Conservation (phyloP, 1,140 invertebrate genomes). For the Drosophila nannoptera region DNA sequence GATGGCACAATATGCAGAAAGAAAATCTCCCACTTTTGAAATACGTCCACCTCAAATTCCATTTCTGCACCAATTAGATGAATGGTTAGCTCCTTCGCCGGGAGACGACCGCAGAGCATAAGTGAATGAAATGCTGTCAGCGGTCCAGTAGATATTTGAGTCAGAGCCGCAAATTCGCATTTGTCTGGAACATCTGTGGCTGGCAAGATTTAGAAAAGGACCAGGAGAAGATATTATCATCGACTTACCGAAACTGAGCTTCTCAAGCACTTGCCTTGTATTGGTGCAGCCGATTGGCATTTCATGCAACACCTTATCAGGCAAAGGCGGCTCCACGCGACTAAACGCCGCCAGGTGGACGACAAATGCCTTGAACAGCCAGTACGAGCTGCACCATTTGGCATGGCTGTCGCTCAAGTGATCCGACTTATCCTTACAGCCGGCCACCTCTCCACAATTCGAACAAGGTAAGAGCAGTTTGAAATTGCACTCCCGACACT, state of each 20-base stretch:
- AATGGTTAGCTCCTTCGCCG: slow-evolving; percentile 55
- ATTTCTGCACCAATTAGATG: slow-evolving; percentile 82
- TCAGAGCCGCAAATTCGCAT: slow-evolving; percentile 83
- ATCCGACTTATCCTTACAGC: slow-evolving; percentile 79
- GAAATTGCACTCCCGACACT: slow-evolving; percentile 80
- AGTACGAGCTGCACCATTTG: slow-evolving; percentile 81
- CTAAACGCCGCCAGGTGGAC: slow-evolving; percentile 81
- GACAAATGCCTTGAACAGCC: slow-evolving; percentile 81
- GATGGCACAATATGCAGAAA: slow-evolving; percentile 83
- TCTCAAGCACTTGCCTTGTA: slow-evolving; percentile 58
- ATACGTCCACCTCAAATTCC: slow-evolving; percentile 84
- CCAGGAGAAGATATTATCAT: not conserved
- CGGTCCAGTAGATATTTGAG: slow-evolving; percentile 83
- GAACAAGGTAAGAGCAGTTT: slow-evolving; percentile 80
- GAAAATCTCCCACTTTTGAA: slow-evolving; percentile 86
- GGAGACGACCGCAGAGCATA: slow-evolving; percentile 79
- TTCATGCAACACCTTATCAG: slow-evolving; percentile 79
- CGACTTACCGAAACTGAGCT: slow-evolving; percentile 55
- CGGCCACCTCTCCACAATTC: slow-evolving; percentile 82
- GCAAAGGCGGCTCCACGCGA: slow-evolving; percentile 81
- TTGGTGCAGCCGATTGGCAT: slow-evolving; percentile 54
- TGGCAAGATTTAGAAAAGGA: not conserved
- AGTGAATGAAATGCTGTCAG: slow-evolving; percentile 83
- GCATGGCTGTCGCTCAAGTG: slow-evolving; percentile 79
- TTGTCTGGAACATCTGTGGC: slow-evolving; percentile 80